phyloP scores from a whole-genome alignment of 2,797 vertebrate species.

The Fistularia commersonii region DNA sequence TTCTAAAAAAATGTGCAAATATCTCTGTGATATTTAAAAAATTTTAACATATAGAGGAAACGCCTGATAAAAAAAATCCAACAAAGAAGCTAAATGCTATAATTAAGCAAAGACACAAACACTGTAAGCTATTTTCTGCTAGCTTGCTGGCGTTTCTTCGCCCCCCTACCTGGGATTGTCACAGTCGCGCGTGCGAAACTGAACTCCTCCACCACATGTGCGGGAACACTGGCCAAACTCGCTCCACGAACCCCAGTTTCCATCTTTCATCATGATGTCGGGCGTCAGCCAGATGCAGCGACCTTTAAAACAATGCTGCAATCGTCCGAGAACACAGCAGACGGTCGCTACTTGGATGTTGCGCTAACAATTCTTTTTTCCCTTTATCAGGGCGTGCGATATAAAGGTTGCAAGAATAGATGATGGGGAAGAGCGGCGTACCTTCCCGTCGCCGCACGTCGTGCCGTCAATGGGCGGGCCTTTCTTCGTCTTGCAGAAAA shows the following conservation, averaged over 20 bases:
- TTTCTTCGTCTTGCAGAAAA: conserved; percentile 99
- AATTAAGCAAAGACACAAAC: neutral
- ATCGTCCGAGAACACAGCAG: conserved; percentile 5
- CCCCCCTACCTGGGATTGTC: conserved; percentile 88
- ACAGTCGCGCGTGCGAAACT: conserved; percentile 88
- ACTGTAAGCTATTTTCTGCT: no score
- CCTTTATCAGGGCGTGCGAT: no score
- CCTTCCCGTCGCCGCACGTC: conserved; percentile 92
- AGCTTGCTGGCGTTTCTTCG: neutral
- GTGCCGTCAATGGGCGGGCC: conserved; percentile 96
- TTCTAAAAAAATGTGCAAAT: no score
- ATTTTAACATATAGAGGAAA: no score
- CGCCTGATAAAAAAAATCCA: neutral
- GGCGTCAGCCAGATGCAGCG: conserved; percentile 95
- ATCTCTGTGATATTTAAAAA: no score
- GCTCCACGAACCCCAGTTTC: conserved; percentile 94
- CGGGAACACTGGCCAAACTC: conserved; percentile 92
- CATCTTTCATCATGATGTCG: conserved; percentile 93
- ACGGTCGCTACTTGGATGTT: neutral
- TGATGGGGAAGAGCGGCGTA: conserved; percentile 40
- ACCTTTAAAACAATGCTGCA: conserved; percentile 95
- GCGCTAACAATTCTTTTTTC: no score
- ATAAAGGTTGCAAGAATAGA: neutral
- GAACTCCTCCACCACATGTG: conserved; percentile 89
- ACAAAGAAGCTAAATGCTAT: neutral